Evolutionary conservation across 2,113 vertebrate species (phyloP).

Genomic region (Leucosticte australis): DNA sequence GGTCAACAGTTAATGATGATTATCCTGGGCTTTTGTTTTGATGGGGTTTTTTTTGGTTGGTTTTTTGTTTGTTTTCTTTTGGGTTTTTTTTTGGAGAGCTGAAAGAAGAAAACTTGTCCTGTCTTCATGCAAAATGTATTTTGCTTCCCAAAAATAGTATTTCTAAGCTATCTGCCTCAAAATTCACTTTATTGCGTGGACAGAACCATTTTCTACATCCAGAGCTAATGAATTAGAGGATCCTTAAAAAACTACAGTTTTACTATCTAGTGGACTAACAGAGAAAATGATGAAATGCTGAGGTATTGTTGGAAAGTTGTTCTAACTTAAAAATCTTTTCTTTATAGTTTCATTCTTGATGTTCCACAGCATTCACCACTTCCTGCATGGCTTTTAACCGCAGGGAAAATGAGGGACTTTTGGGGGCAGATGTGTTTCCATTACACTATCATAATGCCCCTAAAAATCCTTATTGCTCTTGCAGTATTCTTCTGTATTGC

Average conservation of each 20-base stretch:
- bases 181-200: not conserved
- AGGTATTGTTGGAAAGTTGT: constrained; percentile 28
- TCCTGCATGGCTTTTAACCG: constrained; percentile 73
- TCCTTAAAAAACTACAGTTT: not conserved
- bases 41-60: no score
- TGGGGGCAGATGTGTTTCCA: constrained; percentile 92
- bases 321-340: constrained; percentile 62
- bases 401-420: constrained; percentile 97
- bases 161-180: not conserved
- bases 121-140: not conserved
- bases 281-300: not conserved
- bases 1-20: not conserved
- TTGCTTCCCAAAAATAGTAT: not conserved
- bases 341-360: constrained; percentile 65
- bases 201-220: not conserved
- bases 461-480: constrained; percentile 97
- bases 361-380: constrained; percentile 48
- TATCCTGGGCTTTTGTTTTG: not conserved
- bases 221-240: not conserved
- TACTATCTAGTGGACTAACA: not conserved
- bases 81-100: not conserved
- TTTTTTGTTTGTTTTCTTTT: no score
- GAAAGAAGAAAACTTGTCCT: not conserved
- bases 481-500: constrained; percentile 81
- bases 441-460: constrained; percentile 92